phyloP scores from a whole-genome alignment of 2,888 invertebrate species.

The Heliconius charithonia region DNA sequence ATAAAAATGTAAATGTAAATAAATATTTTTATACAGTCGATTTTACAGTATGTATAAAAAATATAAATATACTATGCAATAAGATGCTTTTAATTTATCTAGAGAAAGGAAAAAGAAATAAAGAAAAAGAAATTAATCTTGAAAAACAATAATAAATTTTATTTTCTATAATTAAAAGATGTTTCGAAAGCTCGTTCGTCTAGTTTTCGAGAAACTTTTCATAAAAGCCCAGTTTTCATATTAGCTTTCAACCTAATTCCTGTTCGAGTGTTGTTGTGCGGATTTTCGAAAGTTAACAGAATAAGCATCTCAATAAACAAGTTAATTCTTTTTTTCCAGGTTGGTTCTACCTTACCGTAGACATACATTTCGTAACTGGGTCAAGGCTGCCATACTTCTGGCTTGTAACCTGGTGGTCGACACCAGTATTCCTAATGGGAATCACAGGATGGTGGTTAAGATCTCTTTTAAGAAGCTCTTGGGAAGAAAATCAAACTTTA shows the following conservation, averaged over 20 bases:
- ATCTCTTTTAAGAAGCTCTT: slow-evolving; percentile 59
- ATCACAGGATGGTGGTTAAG: slow-evolving; percentile 76
- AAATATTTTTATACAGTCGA: no score
- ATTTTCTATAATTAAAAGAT: slow-evolving; percentile 6
- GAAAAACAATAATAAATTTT: neutral
- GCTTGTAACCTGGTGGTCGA: slow-evolving; percentile 70
- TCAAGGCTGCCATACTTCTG: slow-evolving; percentile 68
- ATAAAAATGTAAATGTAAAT: no score
- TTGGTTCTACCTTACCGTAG: slow-evolving; percentile 70
- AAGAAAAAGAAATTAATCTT: neutral
- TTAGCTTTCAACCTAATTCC: slow-evolving; percentile 14
- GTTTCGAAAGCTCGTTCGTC: neutral
- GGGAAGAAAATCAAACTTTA: slow-evolving; percentile 59
- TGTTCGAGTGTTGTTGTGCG: slow-evolving; percentile 1
- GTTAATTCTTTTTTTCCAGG: slow-evolving; percentile 64
- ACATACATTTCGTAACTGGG: slow-evolving; percentile 76
- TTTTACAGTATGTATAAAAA: neutral
- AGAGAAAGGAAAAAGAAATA: neutral
- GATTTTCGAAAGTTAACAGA: slow-evolving; percentile 1
- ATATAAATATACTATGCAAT: neutral
- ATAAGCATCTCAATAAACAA: slow-evolving; percentile 10
- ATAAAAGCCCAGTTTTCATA: slow-evolving; percentile 12
- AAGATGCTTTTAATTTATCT: neutral
- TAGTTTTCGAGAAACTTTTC: slow-evolving; percentile 9
- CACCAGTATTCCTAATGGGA: slow-evolving; percentile 66